phyloP scores from a whole-genome alignment of 2,113 vertebrate species.

The Columba livia region DNA sequence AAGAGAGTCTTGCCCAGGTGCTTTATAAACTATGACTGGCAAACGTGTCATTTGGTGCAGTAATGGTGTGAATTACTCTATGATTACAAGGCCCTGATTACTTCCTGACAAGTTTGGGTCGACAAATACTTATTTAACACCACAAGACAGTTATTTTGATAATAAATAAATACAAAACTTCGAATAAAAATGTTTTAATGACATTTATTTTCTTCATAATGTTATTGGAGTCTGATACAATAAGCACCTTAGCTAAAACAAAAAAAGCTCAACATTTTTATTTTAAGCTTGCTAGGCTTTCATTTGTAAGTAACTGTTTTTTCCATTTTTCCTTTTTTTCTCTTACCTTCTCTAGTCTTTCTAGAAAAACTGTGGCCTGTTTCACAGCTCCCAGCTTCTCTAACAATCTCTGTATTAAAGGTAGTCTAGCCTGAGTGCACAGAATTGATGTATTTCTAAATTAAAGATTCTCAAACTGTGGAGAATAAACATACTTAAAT shows the following conservation, averaged over 20 bases:
- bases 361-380: neutral
- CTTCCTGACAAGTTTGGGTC: neutral
- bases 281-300: neutral
- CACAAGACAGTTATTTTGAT: neutral
- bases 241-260: neutral
- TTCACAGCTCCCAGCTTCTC: neutral
- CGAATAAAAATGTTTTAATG: neutral
- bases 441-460: neutral
- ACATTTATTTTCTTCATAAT: neutral
- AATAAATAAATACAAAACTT: neutral
- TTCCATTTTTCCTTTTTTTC: neutral
- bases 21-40: neutral
- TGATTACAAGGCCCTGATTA: neutral
- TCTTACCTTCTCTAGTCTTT: neutral
- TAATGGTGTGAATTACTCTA: neutral
- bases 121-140: neutral
- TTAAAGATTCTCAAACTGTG: neutral
- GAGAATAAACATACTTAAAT: neutral
- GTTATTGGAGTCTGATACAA: neutral
- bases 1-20: neutral
- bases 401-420: neutral
- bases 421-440: neutral
- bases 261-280: neutral
- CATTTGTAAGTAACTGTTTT: neutral
- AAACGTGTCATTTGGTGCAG: neutral